Evolutionary conservation across 2,797 vertebrate genomes (phyloP).

Genomic region (Lacerta agilis): DNA sequence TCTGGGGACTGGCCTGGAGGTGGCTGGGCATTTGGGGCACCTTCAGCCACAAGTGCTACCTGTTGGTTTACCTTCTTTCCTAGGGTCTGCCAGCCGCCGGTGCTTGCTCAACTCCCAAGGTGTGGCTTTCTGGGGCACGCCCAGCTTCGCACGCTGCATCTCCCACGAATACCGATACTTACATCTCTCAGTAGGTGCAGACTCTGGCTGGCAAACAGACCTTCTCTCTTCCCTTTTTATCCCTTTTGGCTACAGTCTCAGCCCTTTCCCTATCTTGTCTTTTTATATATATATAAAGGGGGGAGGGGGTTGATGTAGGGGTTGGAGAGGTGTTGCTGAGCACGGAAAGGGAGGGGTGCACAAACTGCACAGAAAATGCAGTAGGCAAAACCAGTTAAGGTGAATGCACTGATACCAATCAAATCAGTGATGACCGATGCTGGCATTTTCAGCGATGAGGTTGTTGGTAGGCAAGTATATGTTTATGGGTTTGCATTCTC

Average conservation of each 20-base stretch:
- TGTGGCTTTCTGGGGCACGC: constrained; percentile 96
- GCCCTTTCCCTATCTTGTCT: not conserved
- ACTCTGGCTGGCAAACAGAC: not conserved
- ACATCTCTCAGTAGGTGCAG: constrained; percentile 94
- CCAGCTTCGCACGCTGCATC: constrained; percentile 98
- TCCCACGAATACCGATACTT: constrained; percentile 97
- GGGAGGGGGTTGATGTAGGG: too few species aligned
- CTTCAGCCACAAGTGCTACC: rapidly evolving
- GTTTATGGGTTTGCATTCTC: not conserved
- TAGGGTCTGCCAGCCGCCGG: constrained; percentile 98
- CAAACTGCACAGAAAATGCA: not conserved
- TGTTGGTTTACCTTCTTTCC: not conserved
- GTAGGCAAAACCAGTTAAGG: not conserved
- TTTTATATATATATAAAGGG: not conserved
- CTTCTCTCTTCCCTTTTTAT: not conserved
- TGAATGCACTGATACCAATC: not conserved
- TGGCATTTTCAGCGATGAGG: not conserved
- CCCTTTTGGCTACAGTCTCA: not conserved
- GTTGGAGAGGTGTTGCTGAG: not conserved
- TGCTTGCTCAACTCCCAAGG: constrained; percentile 97
- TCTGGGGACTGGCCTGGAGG: not conserved
- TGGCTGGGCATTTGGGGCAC: not conserved
- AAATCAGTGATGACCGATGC: not conserved
- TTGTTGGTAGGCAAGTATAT: not conserved
- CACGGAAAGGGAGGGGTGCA: too few species aligned